Conservation (phyloP, 2,797 vertebrate genomes). For the Periophthalmus magnuspinnatus region DNA sequence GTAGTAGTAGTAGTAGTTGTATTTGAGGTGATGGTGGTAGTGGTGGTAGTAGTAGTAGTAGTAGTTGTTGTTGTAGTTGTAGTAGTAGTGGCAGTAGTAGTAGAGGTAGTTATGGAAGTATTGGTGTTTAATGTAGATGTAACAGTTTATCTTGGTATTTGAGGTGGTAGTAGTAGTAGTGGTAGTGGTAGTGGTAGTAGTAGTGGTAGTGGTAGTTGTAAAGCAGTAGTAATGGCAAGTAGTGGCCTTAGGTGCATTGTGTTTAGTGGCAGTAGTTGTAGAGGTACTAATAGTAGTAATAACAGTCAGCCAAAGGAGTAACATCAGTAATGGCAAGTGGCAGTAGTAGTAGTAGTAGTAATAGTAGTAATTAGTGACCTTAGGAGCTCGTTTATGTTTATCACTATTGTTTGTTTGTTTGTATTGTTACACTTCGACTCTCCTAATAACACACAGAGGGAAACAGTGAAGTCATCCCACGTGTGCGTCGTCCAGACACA, state of each 20-base stretch:
- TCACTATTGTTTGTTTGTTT: background rate
- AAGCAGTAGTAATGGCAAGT: background rate
- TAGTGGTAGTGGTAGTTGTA: too few relatives aligned
- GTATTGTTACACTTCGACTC: background rate
- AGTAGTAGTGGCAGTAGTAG: too few relatives aligned
- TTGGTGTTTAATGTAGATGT: too few relatives aligned
- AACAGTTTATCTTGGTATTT: too few relatives aligned
- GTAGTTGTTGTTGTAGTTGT: too few relatives aligned
- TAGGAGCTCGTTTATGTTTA: background rate
- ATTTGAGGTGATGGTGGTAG: too few relatives aligned
- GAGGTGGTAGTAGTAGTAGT: too few relatives aligned
- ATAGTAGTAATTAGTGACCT: background rate
- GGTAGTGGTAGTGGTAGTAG: too few relatives aligned
- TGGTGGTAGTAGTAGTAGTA: too few relatives aligned
- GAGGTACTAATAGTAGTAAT: background rate
- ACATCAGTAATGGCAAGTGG: too few relatives aligned
- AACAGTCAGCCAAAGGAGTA: background rate
- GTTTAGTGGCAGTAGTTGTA: background rate
- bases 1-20: background rate
- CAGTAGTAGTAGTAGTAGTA: background rate
- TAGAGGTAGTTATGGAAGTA: too few relatives aligned
- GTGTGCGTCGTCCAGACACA: constrained; percentile 48
- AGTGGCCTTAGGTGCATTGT: background rate
- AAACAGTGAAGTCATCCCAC: constrained; percentile 67
- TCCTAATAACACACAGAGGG: constrained; percentile 44